Evolutionary conservation across 2,113 vertebrate genomes (phyloP).

Genomic region (Sardina pilchardus): DNA sequence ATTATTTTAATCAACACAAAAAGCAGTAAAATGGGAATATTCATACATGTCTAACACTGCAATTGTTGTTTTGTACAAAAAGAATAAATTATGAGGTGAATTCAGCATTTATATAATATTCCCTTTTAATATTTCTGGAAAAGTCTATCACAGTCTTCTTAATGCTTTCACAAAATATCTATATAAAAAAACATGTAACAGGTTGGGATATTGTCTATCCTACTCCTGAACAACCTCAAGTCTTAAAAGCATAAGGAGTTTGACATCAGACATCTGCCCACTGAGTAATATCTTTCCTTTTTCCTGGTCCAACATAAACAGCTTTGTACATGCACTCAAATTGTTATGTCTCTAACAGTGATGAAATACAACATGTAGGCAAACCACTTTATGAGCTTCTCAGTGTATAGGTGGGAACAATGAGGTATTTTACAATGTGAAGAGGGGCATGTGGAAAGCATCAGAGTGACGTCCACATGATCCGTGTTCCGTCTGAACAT

Average conservation of each 20-base stretch:
- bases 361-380: background rate
- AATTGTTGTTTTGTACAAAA: conserved; percentile 1
- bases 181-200: no score
- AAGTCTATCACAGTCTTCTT: no score
- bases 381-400: background rate
- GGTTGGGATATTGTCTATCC: no score
- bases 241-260: background rate
- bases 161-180: no score
- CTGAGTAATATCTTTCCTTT: background rate
- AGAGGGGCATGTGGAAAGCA: background rate
- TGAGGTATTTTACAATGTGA: background rate
- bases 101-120: no score
- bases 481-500: background rate
- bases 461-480: background rate
- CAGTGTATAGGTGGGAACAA: background rate
- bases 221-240: background rate
- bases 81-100: no score
- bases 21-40: background rate
- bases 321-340: background rate
- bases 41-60: background rate
- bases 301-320: background rate
- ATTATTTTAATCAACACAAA: background rate
- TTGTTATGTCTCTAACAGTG: background rate
- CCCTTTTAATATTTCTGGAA: no score
- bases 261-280: background rate